Percentiles rank a stretch among this genome's conserved stretches.
Evolutionary conservation across 2,113 vertebrate genomes (phyloP).

Genomic region (Scartelaos histophorus): DNA sequence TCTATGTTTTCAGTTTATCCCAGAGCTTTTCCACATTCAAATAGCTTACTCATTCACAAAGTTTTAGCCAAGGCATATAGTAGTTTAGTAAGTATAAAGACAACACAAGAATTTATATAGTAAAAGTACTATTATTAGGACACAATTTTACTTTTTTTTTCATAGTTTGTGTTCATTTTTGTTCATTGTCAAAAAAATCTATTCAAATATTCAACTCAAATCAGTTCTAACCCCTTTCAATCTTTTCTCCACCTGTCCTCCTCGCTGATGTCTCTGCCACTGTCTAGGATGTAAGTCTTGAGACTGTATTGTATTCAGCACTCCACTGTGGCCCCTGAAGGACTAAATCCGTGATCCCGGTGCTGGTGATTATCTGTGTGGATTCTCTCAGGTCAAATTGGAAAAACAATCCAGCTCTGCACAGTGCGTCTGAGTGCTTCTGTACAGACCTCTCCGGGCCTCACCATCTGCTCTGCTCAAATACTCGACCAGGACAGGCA

Average conservation of each 20-base stretch:
- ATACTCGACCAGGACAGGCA: constrained; percentile 1
- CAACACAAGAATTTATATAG: no score
- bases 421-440: constrained; percentile 29
- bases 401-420: constrained; percentile 64
- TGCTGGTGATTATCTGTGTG: constrained; percentile 61
- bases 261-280: constrained; percentile 8
- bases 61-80: no score
- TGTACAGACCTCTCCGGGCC: constrained; percentile 34
- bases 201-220: no score
- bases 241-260: not conserved
- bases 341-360: constrained; percentile 65
- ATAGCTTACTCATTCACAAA: not conserved
- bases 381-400: constrained; percentile 59
- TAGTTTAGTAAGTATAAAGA: no score
- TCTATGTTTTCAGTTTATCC: not conserved
- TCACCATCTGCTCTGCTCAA: constrained; percentile 57
- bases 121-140: no score
- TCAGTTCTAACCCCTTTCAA: no score
- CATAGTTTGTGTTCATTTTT: no score
- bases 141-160: no score
- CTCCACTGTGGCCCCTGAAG: constrained; percentile 34
- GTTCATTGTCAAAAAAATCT: no score
- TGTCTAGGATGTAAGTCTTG: constrained; percentile 35
- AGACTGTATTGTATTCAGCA: constrained; percentile 40
- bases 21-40: not conserved